Percentiles rank a stretch among this genome's conserved stretches.
Conservation (phyloP, 2,888 invertebrate genomes). For the Hedya salicella region DNA sequence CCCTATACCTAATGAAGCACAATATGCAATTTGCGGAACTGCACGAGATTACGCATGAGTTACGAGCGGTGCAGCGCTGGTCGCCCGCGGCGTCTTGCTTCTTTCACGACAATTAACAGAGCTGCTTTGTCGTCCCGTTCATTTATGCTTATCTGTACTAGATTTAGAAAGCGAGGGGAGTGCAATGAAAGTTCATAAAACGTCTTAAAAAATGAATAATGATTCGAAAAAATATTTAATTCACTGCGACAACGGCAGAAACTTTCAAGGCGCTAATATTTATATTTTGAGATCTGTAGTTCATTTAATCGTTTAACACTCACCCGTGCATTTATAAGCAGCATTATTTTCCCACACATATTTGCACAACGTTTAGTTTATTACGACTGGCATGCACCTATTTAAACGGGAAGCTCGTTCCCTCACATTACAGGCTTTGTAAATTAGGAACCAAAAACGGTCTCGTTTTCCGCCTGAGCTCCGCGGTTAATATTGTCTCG, state of each 20-base stretch:
- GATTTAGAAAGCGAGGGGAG: conserved; percentile 25
- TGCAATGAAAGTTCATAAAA: conserved; percentile 12
- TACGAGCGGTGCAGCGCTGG: conserved; percentile 43
- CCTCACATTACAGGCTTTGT: conserved; percentile 74
- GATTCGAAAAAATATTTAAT: background rate
- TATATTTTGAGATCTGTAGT: background rate
- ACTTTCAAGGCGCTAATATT: no score
- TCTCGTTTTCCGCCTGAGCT: conserved; percentile 86
- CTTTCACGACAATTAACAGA: conserved; percentile 48
- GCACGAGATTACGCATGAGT: conserved; percentile 48
- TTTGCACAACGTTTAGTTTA: conserved; percentile 64
- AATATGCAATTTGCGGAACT: conserved; percentile 37
- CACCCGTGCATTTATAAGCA: conserved; percentile 44
- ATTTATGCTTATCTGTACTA: conserved; percentile 38
- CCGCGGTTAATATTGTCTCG: conserved; percentile 83
- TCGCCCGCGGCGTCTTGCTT: conserved; percentile 46
- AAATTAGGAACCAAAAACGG: conserved; percentile 81
- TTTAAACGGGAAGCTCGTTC: conserved; percentile 66
- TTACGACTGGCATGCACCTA: conserved; percentile 63
- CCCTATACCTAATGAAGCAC: conserved; percentile 34
- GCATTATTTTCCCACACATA: conserved; percentile 61
- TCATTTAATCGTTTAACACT: conserved; percentile 6
- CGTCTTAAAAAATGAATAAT: background rate
- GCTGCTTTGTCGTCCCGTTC: conserved; percentile 43
- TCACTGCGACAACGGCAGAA: background rate